phyloP scores from a whole-genome alignment of 2,797 vertebrate species.

The Enteromius paludinosus region DNA sequence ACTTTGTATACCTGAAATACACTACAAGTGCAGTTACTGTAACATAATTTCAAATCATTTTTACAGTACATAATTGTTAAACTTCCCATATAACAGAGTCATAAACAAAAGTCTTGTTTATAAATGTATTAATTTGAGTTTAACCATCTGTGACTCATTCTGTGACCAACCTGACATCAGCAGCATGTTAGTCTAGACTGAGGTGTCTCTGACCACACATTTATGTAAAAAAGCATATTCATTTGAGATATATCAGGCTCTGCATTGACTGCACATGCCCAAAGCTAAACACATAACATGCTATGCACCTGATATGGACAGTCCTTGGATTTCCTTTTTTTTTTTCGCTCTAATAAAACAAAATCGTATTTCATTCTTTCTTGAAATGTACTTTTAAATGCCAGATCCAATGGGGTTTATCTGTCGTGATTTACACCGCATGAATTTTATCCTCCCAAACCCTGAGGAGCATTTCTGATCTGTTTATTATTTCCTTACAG shows the following conservation, averaged over 20 bases:
- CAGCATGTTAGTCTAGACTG: not conserved
- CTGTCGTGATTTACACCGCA: constrained; percentile 7
- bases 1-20: not conserved
- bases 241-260: not conserved
- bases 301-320: not conserved
- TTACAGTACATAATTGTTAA: not conserved
- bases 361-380: constrained; percentile 10
- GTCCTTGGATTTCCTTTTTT: not conserved
- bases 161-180: not conserved
- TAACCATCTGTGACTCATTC: not conserved
- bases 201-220: not conserved
- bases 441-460: constrained; percentile 24
- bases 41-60: not conserved
- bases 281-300: not conserved
- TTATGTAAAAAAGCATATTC: not conserved
- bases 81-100: not conserved
- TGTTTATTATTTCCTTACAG: constrained; percentile 40
- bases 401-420: not conserved
- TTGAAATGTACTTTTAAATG: constrained; percentile 8
- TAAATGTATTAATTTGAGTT: not conserved
- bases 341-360: not conserved
- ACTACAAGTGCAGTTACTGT: not conserved
- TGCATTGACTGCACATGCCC: not conserved
- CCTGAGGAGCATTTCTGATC: constrained; percentile 37
- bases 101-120: not conserved